A percentile compares a stretch with the other conserved stretches of the same genome.
Evolutionary conservation across 2,797 vertebrate species (phyloP).

Genomic region (Dromococcyx pavoninus): DNA sequence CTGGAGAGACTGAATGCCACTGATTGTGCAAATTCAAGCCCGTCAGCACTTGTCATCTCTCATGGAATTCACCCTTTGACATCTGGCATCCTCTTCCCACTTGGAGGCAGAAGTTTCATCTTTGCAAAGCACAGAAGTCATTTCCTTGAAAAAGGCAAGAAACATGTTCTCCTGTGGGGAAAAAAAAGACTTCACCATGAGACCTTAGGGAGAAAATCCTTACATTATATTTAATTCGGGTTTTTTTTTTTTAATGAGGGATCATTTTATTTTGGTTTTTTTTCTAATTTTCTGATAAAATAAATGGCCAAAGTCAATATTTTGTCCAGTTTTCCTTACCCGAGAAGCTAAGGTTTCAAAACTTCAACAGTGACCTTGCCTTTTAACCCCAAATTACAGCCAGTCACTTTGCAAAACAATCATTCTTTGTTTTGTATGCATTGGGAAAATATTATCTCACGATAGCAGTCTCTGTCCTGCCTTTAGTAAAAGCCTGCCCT

Average conservation of each 20-base stretch:
- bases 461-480: not conserved
- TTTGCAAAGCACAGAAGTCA: not conserved
- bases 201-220: not conserved
- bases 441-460: not conserved
- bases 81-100: not conserved
- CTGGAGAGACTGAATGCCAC: constrained; percentile 25
- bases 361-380: not conserved
- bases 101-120: constrained; percentile 37
- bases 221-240: not conserved
- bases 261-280: not conserved
- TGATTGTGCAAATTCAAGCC: constrained; percentile 49
- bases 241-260: not conserved
- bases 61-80: constrained; percentile 63
- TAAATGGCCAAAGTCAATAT: not conserved
- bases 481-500: not conserved
- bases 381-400: not conserved
- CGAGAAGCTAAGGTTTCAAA: not conserved
- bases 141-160: constrained; percentile 19
- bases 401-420: not conserved
- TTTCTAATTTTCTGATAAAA: not conserved
- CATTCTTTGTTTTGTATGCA: not conserved
- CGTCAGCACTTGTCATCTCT: constrained; percentile 52
- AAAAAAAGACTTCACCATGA: not conserved
- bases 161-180: not conserved
- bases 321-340: not conserved